phyloP scores from a whole-genome alignment of 2,113 vertebrate genomes.

The Urocynchramus pylzowi region DNA sequence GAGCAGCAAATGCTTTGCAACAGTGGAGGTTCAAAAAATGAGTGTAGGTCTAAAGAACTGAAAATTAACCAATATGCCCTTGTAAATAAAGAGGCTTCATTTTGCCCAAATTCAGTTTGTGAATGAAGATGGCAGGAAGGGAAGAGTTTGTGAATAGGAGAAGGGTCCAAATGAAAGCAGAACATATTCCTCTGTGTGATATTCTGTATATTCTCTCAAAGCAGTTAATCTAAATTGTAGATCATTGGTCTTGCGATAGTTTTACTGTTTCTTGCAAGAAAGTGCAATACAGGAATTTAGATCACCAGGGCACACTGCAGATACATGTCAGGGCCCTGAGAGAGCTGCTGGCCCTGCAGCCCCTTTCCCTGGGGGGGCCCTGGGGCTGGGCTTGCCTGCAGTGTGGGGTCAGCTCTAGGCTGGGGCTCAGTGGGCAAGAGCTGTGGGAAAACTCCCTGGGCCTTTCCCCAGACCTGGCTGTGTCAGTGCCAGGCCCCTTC shows the following conservation, averaged over 20 bases:
- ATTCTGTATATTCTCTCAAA: neutral
- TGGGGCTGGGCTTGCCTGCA: neutral
- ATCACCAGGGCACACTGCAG: neutral
- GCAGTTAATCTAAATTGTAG: neutral
- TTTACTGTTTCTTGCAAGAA: neutral
- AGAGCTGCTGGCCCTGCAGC: neutral
- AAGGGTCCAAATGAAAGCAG: neutral
- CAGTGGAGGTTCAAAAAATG: neutral
- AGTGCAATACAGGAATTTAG: neutral
- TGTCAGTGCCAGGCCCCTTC: fast-evolving
- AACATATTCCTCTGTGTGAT: neutral
- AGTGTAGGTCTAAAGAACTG: neutral
- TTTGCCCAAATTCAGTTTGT: neutral
- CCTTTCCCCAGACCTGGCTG: neutral
- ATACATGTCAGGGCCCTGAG: neutral
- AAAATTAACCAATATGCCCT: neutral
- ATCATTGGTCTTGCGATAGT: neutral
- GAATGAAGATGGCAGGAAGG: neutral
- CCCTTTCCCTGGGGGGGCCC: neutral
- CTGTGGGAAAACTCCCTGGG: neutral
- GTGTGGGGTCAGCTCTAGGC: neutral
- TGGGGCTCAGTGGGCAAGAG: neutral
- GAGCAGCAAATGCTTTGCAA: neutral
- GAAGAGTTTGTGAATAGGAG: neutral
- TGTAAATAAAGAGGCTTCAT: neutral